Evolutionary conservation across 2,797 vertebrate species (phyloP).

Genomic region (Poeciliopsis turneri): DNA sequence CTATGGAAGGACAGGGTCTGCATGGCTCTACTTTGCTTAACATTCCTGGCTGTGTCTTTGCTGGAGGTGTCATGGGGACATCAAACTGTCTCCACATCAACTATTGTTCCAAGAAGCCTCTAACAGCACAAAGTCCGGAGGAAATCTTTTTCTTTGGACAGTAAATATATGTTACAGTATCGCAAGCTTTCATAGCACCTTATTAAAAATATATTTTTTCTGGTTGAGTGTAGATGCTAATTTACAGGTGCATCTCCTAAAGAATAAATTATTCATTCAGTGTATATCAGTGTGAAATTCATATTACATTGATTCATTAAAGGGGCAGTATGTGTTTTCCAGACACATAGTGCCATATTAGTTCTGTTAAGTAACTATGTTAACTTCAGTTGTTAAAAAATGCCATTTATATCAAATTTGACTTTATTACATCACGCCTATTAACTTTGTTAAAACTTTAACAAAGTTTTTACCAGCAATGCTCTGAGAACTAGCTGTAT

Average conservation of each 20-base stretch:
- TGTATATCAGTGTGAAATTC: neutral
- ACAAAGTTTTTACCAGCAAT: too few relatives aligned
- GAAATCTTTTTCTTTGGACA: neutral
- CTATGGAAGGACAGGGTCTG: conserved; percentile 49
- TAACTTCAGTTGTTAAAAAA: too few relatives aligned
- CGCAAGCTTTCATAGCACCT: neutral
- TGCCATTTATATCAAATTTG: too few relatives aligned
- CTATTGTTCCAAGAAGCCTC: conserved; percentile 17
- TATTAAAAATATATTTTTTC: neutral
- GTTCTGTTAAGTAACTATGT: too few relatives aligned
- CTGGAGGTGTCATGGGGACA: conserved; percentile 71
- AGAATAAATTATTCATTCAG: neutral
- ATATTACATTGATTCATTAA: neutral
- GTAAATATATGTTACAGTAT: conserved; percentile 2
- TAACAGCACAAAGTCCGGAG: neutral
- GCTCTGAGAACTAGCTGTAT: too few relatives aligned
- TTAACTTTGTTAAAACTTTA: too few relatives aligned
- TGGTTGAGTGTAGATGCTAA: conserved; percentile 14
- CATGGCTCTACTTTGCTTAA: conserved; percentile 75
- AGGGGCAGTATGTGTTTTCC: too few relatives aligned
- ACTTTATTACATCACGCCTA: too few relatives aligned
- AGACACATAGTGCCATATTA: too few relatives aligned
- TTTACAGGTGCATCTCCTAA: neutral
- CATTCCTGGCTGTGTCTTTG: conserved; percentile 56
- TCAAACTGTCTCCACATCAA: conserved; percentile 39